phyloP scores from a whole-genome alignment of 2,113 vertebrate genomes.

The Crotophaga sulcirostris region DNA sequence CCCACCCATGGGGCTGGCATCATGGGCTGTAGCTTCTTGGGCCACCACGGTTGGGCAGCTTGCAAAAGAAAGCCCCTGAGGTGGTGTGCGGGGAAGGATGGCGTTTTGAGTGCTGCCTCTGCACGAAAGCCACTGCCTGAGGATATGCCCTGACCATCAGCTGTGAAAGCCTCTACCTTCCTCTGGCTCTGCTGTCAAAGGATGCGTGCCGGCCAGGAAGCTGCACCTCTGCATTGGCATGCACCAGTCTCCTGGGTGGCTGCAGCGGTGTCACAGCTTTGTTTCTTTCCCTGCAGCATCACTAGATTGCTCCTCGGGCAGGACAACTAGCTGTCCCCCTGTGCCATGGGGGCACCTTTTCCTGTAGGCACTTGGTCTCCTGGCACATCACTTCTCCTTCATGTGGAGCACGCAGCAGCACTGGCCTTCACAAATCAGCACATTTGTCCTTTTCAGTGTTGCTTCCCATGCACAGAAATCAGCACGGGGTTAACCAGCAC shows the following conservation, averaged over 20 bases:
- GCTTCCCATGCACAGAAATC: not conserved
- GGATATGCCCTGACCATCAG: not conserved
- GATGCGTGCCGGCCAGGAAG: accelerated
- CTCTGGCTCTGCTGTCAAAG: not conserved
- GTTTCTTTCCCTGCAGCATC: not conserved
- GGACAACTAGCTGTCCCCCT: not conserved
- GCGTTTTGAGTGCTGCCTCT: not conserved
- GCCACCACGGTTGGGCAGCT: not conserved
- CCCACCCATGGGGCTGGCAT: not conserved
- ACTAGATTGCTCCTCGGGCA: not conserved
- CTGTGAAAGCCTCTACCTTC: not conserved
- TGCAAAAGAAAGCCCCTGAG: not conserved
- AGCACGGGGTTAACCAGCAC: not conserved
- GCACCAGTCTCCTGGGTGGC: not conserved
- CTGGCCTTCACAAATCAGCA: not conserved
- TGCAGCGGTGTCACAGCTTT: not conserved
- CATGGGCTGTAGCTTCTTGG: not conserved
- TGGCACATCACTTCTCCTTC: not conserved
- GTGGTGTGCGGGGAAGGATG: not conserved
- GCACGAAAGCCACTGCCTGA: not conserved
- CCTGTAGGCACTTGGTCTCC: not conserved
- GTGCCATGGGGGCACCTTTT: accelerated
- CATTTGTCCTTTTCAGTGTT: not conserved
- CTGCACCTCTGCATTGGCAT: not conserved
- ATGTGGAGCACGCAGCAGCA: not conserved